Base-by-base conservation (phyloP, 2,797 vertebrate species). In the Heterohyrax brucei region DNA sequence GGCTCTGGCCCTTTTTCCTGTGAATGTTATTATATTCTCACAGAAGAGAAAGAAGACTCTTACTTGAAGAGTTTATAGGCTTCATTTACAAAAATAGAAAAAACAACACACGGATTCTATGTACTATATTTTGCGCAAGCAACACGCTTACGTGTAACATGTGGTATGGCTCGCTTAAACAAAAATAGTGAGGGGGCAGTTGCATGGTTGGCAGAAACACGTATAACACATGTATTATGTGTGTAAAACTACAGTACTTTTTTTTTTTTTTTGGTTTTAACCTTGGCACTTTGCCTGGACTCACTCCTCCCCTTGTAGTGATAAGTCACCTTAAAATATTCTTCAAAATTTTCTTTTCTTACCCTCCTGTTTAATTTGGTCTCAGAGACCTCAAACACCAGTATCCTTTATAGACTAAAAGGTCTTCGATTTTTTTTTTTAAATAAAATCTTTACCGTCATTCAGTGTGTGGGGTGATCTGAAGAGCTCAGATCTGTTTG, bases 321-420 rank as follows among this genome's bases (percentile, higher is more conserved):
- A 77, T 89, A 85, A 90, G 86, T 79, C 86, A 70, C 56, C 76
- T 91, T 91, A 79, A 85, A 82, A 93, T 83, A 59, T 16, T 61
- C 44, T 46, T 70, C 66, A 76, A 85, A 53, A n/a, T 84, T 44
- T 70, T 30, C 84, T 92, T 95, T 93, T 96, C 86, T 95, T 18
- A 30, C 77, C 59, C 6, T 78, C 8, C 21, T 76, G 66, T 96
- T 50, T 96, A 68, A 76, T 89, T 93, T 93, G 73, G 87, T n/a
- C 30, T 68, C 33, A 39, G 39, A 93, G 59, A 79, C 81, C 64
- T 93, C 91, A 94, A 62, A 87, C 61, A 22, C 18, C 87, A 24
- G 21, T 81, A 56, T 95, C 9, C 61, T 88, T 87, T 77, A 44
- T 72, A 88, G 89, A 86, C 75, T 73, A 48, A 94, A 84, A 93